Percentiles rank a stretch among this genome's conserved stretches.
These are phyloP conservation scores for rabbit (Oryctolagus cuniculus) DNA, from an alignment of 2,113 vertebrate genomes.

Conservation along the genomic window DNA sequence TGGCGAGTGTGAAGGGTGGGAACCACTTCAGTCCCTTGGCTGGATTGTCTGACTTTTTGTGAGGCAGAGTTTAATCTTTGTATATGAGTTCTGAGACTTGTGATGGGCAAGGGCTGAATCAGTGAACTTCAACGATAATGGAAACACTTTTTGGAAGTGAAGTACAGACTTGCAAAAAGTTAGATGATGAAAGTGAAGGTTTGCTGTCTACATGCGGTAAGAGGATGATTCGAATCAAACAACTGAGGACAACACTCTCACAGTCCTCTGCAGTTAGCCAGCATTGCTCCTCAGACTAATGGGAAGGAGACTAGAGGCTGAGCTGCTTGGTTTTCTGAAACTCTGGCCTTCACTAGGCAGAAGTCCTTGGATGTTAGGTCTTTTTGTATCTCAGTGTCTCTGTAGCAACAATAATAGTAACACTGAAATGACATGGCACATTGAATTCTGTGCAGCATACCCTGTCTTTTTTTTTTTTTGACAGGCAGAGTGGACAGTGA, in stretches of 20 bases:
- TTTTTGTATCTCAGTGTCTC: background rate
- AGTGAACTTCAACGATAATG: constrained; percentile 68
- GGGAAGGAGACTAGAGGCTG: background rate
- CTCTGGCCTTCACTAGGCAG: background rate
- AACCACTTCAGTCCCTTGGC: constrained; percentile 69
- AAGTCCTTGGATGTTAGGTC: background rate
- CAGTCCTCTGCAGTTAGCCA: background rate
- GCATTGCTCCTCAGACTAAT: background rate
- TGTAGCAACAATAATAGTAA: background rate
- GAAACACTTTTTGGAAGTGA: constrained; percentile 42
- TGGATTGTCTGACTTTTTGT: constrained; percentile 79
- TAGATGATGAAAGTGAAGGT: constrained; percentile 63
- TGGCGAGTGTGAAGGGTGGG: constrained; percentile 80
- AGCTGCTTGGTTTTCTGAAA: background rate
- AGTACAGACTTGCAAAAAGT: constrained; percentile 43
- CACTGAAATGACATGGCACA: background rate
- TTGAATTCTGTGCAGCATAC: background rate
- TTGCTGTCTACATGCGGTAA: background rate
- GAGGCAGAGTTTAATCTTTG: constrained; percentile 77
- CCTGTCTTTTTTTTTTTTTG: no score
- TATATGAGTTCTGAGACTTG: constrained; percentile 67
- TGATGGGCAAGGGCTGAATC: constrained; percentile 60
- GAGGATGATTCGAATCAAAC: constrained; percentile 30
- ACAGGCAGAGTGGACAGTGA: no score
- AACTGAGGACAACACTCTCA: background rate